Conservation (phyloP, 2,888 invertebrate species). For the Subacronicta megacephala region DNA sequence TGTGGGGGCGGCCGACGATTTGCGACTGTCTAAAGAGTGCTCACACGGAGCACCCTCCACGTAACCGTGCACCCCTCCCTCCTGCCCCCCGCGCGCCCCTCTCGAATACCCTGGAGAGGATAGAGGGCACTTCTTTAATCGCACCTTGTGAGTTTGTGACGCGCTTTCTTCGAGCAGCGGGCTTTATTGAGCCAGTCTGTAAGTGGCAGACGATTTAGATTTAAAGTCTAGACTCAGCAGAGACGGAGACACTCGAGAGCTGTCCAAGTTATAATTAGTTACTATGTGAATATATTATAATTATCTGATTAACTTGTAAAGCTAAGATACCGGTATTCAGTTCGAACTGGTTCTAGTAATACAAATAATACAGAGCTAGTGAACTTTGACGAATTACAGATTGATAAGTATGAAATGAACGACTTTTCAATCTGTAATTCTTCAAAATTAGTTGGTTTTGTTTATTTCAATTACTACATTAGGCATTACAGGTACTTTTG, state of each 20-base stretch:
- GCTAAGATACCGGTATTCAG: too few relatives aligned
- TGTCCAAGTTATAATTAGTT: background rate
- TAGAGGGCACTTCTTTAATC: conserved; percentile 63
- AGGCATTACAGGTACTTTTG: too few relatives aligned
- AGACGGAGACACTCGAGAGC: conserved; percentile 2
- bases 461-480: too few relatives aligned
- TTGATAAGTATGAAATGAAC: too few relatives aligned
- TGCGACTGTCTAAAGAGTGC: conserved; percentile 79
- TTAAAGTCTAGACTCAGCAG: conserved; percentile 40
- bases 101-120: conserved; percentile 33
- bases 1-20: conserved; percentile 63
- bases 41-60: conserved; percentile 75
- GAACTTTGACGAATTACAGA: too few relatives aligned
- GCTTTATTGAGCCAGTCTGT: conserved; percentile 50
- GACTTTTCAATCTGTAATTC: too few relatives aligned
- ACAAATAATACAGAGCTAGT: too few relatives aligned
- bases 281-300: background rate
- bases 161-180: conserved; percentile 42
- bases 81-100: conserved; percentile 1
- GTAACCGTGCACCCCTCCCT: conserved; percentile 67
- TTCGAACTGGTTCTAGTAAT: background rate
- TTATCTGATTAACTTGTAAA: too few relatives aligned
- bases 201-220: conserved; percentile 45
- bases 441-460: too few relatives aligned
- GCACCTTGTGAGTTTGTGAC: conserved; percentile 48